Conservation (phyloP, 2,888 invertebrate species). For the Drosophila glabriapex region DNA sequence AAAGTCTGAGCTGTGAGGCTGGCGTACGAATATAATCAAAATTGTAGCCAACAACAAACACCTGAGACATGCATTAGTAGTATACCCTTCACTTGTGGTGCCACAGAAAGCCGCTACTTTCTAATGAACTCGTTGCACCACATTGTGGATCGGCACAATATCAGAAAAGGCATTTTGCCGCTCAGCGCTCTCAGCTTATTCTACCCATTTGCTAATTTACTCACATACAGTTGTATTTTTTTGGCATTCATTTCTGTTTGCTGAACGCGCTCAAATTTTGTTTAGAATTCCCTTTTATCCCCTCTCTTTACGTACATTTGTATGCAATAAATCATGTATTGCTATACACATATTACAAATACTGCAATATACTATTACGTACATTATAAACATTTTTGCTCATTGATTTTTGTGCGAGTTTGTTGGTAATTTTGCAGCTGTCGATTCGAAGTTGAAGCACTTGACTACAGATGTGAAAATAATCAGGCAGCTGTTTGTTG, state of each 20-base stretch:
- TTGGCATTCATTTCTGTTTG: constrained; percentile 7
- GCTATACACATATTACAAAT: constrained; percentile 10
- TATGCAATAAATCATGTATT: constrained; percentile 11
- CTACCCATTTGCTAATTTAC: constrained; percentile 31
- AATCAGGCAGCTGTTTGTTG: constrained; percentile 9
- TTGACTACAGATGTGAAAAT: constrained; percentile 5
- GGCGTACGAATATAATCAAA: constrained; percentile 26
- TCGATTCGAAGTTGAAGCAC: constrained; percentile 3
- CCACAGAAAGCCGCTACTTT: constrained; percentile 66
- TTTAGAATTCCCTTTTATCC: constrained; percentile 7
- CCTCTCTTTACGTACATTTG: constrained; percentile 5
- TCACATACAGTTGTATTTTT: constrained; percentile 13
- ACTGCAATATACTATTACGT: constrained; percentile 3
- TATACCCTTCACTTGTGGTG: constrained; percentile 42
- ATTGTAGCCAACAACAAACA: constrained; percentile 24
- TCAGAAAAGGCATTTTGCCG: constrained; percentile 18
- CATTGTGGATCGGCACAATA: constrained; percentile 26
- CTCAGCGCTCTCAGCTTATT: constrained; percentile 13
- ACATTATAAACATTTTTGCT: constrained; percentile 40
- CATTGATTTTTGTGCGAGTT: constrained; percentile 17
- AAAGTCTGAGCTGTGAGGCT: constrained; percentile 19
- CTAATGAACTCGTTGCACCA: constrained; percentile 60
- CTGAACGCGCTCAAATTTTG: constrained; percentile 14
- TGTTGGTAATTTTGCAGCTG: constrained; percentile 37
- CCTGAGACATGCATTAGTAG: constrained; percentile 4